Evolutionary conservation across 2,797 vertebrate species (phyloP), one percentile per base, ranked within the genome.

Genomic region (Buceros bicornis): DNA sequence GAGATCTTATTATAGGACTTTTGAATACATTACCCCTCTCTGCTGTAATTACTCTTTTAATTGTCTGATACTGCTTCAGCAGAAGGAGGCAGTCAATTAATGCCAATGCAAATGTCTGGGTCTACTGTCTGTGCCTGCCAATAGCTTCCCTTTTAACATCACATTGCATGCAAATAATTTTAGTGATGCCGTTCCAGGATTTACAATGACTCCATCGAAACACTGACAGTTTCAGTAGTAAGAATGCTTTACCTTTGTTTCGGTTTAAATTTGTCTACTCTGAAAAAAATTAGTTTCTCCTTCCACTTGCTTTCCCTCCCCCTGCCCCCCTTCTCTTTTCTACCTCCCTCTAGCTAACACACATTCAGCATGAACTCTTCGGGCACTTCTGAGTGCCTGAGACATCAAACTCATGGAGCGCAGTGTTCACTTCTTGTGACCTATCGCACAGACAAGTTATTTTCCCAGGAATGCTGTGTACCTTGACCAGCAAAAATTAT

Each of bases 41-140:
- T 72, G 73, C 61, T 94, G 47, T 83, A 94, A 95, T 97, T 82
- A 91, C 91, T 94, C 48, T 97, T 95, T 97, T 97, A 96, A 90
- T 95, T 76, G 22, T 40, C 66, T 82, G 85, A 40, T 92, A 71
- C 26, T 94, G 65, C 82, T 93, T 93, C 5, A 51, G 45, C 42
- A 89, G 73, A 92, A 87, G 93, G 66, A 83, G 45, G 4, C 7
- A 10, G 40, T 25, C 77, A 93, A 84, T 95, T 96, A 93, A 97
- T 94, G 62, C 74, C 77, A 50, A 87, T 26, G 42, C 13, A 71
- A 17, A 33, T 7, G 18, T 87, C 89, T 74, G 1, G 20, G 17
- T 37, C 56, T 82, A 66, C 4, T 58, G 21, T 33, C 69, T 67
- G 54, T 82, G 82, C 53, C 61, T 79, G 43, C 43, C 31, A 13